A percentile compares a stretch with the other conserved stretches of the same genome.
phyloP scores from a whole-genome alignment of 2,113 vertebrate genomes.

The Silurus meridionalis region DNA sequence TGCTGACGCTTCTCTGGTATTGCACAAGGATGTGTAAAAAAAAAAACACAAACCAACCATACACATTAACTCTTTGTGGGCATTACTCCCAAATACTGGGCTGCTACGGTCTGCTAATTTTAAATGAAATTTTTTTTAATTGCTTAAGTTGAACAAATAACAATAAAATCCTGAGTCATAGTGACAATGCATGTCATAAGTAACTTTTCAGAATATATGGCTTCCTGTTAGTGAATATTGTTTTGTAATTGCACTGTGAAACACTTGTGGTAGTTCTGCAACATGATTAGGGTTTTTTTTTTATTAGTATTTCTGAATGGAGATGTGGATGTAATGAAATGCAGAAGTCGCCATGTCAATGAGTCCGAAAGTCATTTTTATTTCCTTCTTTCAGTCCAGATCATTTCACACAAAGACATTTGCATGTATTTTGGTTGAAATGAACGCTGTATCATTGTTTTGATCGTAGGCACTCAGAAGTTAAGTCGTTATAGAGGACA shows the following conservation, averaged over 20 bases:
- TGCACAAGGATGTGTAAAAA: neutral
- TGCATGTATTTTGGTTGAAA: neutral
- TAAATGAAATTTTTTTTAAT: too few relatives aligned
- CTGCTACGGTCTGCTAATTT: neutral
- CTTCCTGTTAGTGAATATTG: neutral
- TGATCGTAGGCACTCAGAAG: neutral
- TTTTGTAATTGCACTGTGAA: neutral
- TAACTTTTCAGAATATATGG: neutral
- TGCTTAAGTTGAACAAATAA: too few relatives aligned
- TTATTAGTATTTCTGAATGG: neutral
- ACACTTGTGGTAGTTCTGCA: neutral
- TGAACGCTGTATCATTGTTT: neutral
- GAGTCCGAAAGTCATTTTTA: neutral
- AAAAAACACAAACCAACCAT: neutral
- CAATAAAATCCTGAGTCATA: neutral
- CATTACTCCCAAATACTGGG: neutral
- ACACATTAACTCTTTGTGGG: neutral
- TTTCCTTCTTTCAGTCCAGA: constrained; percentile 10
- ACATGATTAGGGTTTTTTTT: neutral
- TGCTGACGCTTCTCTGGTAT: neutral
- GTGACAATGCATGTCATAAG: neutral
- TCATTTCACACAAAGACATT: neutral
- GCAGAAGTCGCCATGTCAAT: neutral
- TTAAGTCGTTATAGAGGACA: constrained; percentile 50
- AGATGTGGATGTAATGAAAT: neutral